A percentile compares a stretch with the other conserved stretches of the same genome.
These are phyloP conservation scores for Papilio elwesi DNA, from an alignment of 2,888 invertebrate species.

Conservation along the genomic window DNA sequence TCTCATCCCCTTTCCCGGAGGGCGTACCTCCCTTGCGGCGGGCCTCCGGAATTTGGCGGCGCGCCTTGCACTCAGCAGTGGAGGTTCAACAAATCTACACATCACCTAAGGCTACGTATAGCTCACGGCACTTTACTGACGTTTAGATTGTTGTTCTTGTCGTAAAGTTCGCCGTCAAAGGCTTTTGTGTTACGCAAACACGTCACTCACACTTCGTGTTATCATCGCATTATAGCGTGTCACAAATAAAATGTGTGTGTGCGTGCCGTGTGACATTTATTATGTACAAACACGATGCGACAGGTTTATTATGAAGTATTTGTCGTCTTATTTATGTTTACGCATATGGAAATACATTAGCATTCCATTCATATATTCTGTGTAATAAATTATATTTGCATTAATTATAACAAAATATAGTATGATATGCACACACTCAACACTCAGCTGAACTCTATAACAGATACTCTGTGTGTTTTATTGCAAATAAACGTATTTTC, in stretches of 20 bases:
- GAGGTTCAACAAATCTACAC: constrained; percentile 33
- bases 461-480: too few species aligned
- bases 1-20: constrained; percentile 45
- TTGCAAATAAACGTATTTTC: too few species aligned
- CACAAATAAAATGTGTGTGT: constrained; percentile 30
- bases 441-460: too few species aligned
- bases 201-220: constrained; percentile 39
- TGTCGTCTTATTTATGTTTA: constrained; percentile 18
- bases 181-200: constrained; percentile 40
- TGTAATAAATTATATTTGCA: background rate
- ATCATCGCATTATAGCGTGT: constrained; percentile 38
- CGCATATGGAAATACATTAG: background rate
- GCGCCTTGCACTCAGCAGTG: constrained; percentile 66
- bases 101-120: constrained; percentile 24
- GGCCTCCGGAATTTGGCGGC: constrained; percentile 78
- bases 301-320: constrained; percentile 33
- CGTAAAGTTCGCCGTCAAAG: constrained; percentile 42
- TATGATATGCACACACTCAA: too few species aligned
- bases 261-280: constrained; percentile 35
- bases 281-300: constrained; percentile 33
- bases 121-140: constrained; percentile 44
- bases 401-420: too few species aligned
- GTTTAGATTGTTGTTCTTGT: constrained; percentile 45
- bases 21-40: constrained; percentile 63
- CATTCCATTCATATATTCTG: background rate